phyloP scores from a whole-genome alignment of 2,888 invertebrate species.

The Sclerodermus sp. region DNA sequence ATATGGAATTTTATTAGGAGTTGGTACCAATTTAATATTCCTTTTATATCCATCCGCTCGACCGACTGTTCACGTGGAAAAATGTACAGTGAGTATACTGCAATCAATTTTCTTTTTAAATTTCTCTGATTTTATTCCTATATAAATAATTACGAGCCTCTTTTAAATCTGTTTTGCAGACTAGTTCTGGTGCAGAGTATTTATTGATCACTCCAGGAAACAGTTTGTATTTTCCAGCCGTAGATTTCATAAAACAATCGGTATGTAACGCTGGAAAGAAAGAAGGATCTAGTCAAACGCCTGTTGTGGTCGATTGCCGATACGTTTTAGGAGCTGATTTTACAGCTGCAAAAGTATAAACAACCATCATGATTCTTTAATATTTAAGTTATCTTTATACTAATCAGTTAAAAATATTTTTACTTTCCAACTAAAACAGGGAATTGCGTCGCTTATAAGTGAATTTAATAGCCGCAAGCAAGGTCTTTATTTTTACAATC shows the following conservation, averaged over 20 bases:
- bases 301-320: constrained; percentile 80
- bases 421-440: constrained; percentile 56
- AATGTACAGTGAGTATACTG: constrained; percentile 67
- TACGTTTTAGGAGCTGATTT: constrained; percentile 82
- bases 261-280: constrained; percentile 74
- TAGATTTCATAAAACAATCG: constrained; percentile 78
- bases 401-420: not conserved
- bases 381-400: not conserved
- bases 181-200: constrained; percentile 70
- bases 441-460: constrained; percentile 74
- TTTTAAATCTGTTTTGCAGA: constrained; percentile 59
- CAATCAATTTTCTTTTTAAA: too few species aligned
- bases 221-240: constrained; percentile 80
- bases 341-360: constrained; percentile 71
- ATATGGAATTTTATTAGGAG: constrained; percentile 82
- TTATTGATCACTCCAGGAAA: constrained; percentile 78
- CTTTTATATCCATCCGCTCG: constrained; percentile 80
- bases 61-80: constrained; percentile 74
- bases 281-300: constrained; percentile 71
- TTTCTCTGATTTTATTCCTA: not conserved
- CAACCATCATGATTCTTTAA: not conserved
- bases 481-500: constrained; percentile 71
- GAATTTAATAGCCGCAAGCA: constrained; percentile 74
- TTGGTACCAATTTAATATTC: constrained; percentile 76
- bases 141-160: not conserved